Percentiles rank a stretch among this genome's conserved stretches.
Evolutionary conservation across 1,140 invertebrate genomes (phyloP).

Genomic region (Vollenhovia emeryi): DNA sequence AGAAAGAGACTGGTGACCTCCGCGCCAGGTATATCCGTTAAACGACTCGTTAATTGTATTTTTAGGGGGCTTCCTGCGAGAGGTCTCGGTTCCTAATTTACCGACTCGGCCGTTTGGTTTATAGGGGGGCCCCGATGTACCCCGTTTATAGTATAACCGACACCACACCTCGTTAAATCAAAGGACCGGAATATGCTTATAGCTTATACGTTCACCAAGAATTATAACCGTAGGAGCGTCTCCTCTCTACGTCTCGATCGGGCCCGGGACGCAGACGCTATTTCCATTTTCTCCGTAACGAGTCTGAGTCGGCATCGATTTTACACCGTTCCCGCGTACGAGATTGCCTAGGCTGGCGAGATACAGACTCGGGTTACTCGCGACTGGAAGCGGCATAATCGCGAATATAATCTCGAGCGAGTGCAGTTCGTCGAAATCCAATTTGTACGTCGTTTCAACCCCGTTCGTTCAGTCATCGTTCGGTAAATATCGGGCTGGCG

Average conservation of each 20-base stretch:
- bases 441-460: neutral
- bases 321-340: slow-evolving; percentile 4
- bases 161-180: slow-evolving; percentile 83
- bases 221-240: slow-evolving; percentile 74
- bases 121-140: slow-evolving; percentile 78
- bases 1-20: slow-evolving; percentile 56
- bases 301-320: slow-evolving; percentile 38
- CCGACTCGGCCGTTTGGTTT: slow-evolving; percentile 81
- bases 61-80: slow-evolving; percentile 79
- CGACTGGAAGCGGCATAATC: slow-evolving; percentile 23
- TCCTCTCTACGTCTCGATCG: slow-evolving; percentile 53
- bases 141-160: slow-evolving; percentile 80
- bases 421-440: neutral
- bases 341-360: neutral
- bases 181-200: slow-evolving; percentile 76
- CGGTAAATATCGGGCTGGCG: neutral
- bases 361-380: neutral
- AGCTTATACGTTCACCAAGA: slow-evolving; percentile 71
- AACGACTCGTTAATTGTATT: slow-evolving; percentile 82
- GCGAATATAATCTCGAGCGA: neutral
- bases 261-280: slow-evolving; percentile 12
- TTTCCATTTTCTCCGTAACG: slow-evolving; percentile 44
- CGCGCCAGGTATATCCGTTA: slow-evolving; percentile 76
- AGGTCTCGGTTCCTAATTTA: slow-evolving; percentile 80
- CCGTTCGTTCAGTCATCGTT: neutral